Base-by-base conservation (phyloP, 2,113 vertebrate species). In the Forbesichthys papilliferus region DNA sequence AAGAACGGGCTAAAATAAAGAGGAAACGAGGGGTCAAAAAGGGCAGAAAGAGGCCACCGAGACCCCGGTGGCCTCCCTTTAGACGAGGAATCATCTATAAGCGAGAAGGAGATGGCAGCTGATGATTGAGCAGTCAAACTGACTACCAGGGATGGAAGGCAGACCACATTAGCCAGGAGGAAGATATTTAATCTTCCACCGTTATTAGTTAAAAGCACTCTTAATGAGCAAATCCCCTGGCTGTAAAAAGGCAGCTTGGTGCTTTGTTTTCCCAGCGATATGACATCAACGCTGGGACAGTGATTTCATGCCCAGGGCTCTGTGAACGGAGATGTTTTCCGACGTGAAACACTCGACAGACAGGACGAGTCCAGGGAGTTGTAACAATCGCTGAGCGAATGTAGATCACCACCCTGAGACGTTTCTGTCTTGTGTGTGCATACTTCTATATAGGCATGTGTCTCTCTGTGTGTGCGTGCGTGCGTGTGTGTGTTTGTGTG, bases 231-330 rank as follows among this genome's bases (percentile, higher is more conserved):
- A 55, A 57, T 74, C 64, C 48, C 18, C 46, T 11, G 18, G 11
- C 55, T 57, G 13, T 20, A 60, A 59, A 61, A 36, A 11, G 0
- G 61, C 49, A 20, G 14, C 55, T 57, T 18, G 56, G 46, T 54
- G 65, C 62, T 74, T 74, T 75, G 78, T 88, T 92, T 73, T 90
- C 80, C 88, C 87, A 87, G 80, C 77, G 79, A 79, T 82, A 87
- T 77, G 58, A 84, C 90, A 83, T 68, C 78, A 85, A 82, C 86
- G 75, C 66, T 86, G 46, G 81, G 87, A 66, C 60, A 61, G 18
- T 36, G 33, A 66, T 84, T 89, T 77, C 84, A 89, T 74, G 88
- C 66, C 71, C 65, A 88, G 83, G 65, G 81, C 58, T 66, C 61
- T 67, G 68, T 64, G 70, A 59, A 51, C 61, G 66, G 71, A 68